These are phyloP conservation scores for Philotrypesis tridentata DNA, from an alignment of 1,140 invertebrate genomes.

Conservation along the genomic window DNA sequence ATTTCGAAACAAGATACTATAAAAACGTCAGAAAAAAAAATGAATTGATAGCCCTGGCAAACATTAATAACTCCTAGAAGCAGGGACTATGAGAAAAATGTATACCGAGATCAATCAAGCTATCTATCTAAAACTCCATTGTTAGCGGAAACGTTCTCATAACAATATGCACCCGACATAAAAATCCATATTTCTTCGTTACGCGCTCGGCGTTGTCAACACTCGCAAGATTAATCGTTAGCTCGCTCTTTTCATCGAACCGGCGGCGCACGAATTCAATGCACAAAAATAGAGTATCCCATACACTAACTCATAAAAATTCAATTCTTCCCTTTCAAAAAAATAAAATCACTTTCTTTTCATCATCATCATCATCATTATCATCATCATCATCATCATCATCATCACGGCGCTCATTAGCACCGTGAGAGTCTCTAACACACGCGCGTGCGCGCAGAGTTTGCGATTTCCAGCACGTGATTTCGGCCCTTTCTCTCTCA, in stretches of 20 bases:
- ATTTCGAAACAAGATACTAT: not conserved
- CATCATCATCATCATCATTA: not conserved
- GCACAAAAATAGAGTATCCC: not conserved
- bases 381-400: not conserved
- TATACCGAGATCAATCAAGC: conserved; percentile 12
- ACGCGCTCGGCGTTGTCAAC: conserved; percentile 16
- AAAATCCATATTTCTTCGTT: conserved; percentile 44
- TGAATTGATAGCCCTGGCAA: not conserved
- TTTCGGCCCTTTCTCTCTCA: conserved; percentile 51
- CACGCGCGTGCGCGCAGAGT: not conserved
- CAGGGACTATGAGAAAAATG: not conserved
- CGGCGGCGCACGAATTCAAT: not conserved
- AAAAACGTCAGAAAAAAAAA: not conserved
- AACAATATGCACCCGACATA: conserved; percentile 6
- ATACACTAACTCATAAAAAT: conserved; percentile 30
- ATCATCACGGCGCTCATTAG: not conserved
- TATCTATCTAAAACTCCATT: conserved; percentile 4
- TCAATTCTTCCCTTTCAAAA: conserved; percentile 20
- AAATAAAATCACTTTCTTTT: not conserved
- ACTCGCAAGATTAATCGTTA: conserved; percentile 28
- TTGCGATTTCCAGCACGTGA: conserved; percentile 54
- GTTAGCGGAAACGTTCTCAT: conserved; percentile 8
- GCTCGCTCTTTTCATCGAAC: not conserved
- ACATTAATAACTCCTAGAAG: not conserved
- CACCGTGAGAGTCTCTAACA: not conserved